A percentile compares a stretch with the other conserved stretches of the same genome.
These are phyloP conservation scores for Trichogramma pretiosum DNA, from an alignment of 1,140 invertebrate species.

Conservation along the genomic window DNA sequence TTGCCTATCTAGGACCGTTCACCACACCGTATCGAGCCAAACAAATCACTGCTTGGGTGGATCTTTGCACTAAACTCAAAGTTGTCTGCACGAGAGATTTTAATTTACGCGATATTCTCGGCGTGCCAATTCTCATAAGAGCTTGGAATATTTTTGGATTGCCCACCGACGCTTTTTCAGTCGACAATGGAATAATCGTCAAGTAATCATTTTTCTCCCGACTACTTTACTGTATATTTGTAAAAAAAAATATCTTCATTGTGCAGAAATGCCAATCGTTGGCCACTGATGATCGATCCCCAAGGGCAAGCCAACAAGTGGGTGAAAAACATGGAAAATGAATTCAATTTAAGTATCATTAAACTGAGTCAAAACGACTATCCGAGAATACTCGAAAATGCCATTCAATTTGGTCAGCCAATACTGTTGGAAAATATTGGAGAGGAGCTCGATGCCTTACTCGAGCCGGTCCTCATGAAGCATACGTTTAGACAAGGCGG, in stretches of 20 bases:
- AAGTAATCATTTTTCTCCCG: no score
- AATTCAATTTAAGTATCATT: constrained; percentile 74
- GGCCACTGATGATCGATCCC: constrained; percentile 91
- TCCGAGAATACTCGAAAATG: constrained; percentile 78
- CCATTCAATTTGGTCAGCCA: constrained; percentile 86
- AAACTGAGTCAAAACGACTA: constrained; percentile 76
- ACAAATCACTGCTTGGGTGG: constrained; percentile 67
- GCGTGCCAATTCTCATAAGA: constrained; percentile 78
- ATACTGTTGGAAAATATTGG: constrained; percentile 76
- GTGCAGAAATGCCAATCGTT: constrained; percentile 69
- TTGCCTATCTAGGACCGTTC: constrained; percentile 87
- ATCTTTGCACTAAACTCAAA: constrained; percentile 53
- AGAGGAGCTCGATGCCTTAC: constrained; percentile 81
- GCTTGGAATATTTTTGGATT: constrained; percentile 87
- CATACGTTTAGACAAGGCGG: constrained; percentile 86
- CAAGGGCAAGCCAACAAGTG: constrained; percentile 91
- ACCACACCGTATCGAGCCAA: constrained; percentile 65
- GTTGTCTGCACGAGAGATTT: constrained; percentile 71
- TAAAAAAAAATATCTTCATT: no score
- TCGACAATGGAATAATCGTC: constrained; percentile 88
- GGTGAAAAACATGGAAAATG: constrained; percentile 89
- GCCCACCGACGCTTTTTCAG: constrained; percentile 79
- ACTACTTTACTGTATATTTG: no score
- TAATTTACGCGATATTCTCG: constrained; percentile 65
- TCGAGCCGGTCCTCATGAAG: constrained; percentile 80